Conservation (phyloP, 2,113 vertebrate species). For the Elephas maximus region DNA sequence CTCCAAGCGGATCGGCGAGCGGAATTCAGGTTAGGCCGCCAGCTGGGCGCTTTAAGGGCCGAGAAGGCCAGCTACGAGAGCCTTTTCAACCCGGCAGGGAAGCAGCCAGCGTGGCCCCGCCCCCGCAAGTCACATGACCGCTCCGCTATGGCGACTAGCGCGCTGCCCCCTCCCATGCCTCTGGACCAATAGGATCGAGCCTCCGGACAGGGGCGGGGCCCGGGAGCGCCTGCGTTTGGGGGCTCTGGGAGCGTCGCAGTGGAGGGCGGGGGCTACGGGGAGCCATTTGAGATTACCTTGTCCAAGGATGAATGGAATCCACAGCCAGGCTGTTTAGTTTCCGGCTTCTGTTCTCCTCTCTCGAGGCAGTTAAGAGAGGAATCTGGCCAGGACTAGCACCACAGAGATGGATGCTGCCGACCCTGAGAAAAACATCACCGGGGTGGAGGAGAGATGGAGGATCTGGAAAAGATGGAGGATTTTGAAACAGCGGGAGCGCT, state of each 20-base stretch:
- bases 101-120: constrained; percentile 51
- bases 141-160: not conserved
- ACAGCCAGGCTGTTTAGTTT: not conserved
- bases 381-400: not conserved
- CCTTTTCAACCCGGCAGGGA: not conserved
- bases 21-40: not conserved
- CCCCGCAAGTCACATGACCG: constrained; percentile 20
- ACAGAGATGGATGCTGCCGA: not conserved
- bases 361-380: not conserved
- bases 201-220: not conserved
- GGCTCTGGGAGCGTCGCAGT: rapidly evolving
- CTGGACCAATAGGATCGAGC: constrained; percentile 58
- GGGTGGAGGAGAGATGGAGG: not conserved
- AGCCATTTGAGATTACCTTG: rapidly evolving
- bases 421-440: not conserved
- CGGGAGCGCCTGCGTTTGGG: not conserved
- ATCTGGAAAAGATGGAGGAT: not conserved
- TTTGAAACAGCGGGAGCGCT: not conserved
- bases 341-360: not conserved
- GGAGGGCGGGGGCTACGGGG: rapidly evolving
- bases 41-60: not conserved
- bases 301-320: not conserved
- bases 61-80: not conserved
- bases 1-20: too few relatives aligned
- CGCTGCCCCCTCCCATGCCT: not conserved